These are phyloP conservation scores for Atrichornis clamosus DNA, from an alignment of 2,113 vertebrate genomes.

Conservation along the genomic window DNA sequence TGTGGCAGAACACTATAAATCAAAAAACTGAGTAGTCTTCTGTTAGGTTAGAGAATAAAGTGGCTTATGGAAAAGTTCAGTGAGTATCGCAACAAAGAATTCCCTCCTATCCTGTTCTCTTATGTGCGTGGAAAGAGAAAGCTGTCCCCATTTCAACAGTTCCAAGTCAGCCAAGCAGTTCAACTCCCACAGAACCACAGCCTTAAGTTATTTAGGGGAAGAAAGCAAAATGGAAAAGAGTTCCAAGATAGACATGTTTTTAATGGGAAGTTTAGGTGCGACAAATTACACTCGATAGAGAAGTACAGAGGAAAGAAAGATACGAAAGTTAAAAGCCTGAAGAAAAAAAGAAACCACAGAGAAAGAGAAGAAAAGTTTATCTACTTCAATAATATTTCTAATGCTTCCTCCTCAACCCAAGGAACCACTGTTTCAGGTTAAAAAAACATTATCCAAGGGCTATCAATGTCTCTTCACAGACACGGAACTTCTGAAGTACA, in stretches of 20 bases:
- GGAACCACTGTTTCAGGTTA: not conserved
- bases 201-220: not conserved
- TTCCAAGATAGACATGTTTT: not conserved
- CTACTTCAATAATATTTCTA: not conserved
- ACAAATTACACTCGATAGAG: not conserved
- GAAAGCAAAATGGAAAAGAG: not conserved
- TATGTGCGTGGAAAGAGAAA: not conserved
- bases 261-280: not conserved
- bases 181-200: not conserved
- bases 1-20: not conserved
- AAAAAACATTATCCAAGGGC: not conserved
- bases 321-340: not conserved
- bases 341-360: not conserved
- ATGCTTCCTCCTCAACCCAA: not conserved
- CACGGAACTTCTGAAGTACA: not conserved
- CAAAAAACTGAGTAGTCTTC: not conserved
- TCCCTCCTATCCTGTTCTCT: not conserved
- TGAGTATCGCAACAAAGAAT: not conserved
- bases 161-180: not conserved
- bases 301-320: not conserved
- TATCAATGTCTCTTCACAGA: not conserved
- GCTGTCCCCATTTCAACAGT: not conserved
- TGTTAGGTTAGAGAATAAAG: not conserved
- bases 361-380: not conserved
- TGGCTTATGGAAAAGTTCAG: not conserved